Conservation (phyloP, 2,113 vertebrate species). For the Leptodactylus fuscus region DNA sequence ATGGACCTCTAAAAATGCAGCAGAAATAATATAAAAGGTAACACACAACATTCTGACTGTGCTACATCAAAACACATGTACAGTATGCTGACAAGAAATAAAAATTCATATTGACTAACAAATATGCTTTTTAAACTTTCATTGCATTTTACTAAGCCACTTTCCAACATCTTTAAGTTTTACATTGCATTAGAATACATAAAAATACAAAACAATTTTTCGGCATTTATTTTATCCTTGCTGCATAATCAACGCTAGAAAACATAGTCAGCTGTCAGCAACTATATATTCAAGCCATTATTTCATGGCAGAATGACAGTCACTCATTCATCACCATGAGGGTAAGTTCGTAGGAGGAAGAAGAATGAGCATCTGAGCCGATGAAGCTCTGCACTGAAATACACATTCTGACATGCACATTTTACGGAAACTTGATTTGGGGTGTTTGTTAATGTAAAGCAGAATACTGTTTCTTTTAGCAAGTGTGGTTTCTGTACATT, state of each 20-base stretch:
- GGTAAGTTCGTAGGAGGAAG: constrained; percentile 30
- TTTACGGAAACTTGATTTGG: constrained; percentile 34
- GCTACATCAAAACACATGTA: background rate
- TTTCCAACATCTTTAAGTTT: background rate
- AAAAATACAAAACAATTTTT: constrained; percentile 21
- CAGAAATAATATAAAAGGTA: background rate
- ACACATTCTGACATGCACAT: background rate
- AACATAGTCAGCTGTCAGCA: constrained; percentile 49
- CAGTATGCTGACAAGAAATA: background rate
- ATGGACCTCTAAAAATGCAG: background rate
- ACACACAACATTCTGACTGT: too few species aligned
- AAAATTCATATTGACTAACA: background rate
- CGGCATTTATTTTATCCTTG: constrained; percentile 19
- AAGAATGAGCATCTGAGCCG: constrained; percentile 20
- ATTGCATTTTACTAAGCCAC: background rate
- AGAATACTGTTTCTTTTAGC: background rate
- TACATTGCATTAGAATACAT: background rate
- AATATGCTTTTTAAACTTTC: constrained; percentile 10
- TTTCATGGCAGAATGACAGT: constrained; percentile 50
- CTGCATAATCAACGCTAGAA: constrained; percentile 40
- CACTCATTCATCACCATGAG: constrained; percentile 46
- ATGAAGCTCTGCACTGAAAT: constrained; percentile 30
- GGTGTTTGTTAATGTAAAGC: constrained; percentile 23
- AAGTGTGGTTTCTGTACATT: background rate
- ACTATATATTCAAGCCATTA: constrained; percentile 46